Percentiles rank a stretch among this genome's conserved stretches.
These are phyloP conservation scores for Alcis repandata DNA, from an alignment of 2,888 invertebrate species.

Conservation along the genomic window DNA sequence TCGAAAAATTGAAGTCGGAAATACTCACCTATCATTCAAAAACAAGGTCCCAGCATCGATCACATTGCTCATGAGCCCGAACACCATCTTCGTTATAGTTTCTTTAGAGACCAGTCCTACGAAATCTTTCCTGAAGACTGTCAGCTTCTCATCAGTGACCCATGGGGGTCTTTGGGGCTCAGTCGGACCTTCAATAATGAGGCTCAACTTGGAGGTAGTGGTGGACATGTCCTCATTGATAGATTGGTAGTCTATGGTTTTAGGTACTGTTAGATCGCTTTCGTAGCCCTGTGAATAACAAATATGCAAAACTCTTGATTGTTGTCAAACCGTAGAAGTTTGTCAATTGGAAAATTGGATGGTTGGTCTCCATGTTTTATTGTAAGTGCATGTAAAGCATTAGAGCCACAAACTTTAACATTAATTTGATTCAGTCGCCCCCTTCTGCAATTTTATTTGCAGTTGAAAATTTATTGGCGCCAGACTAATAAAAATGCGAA, in stretches of 20 bases:
- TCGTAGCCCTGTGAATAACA: conserved; percentile 67
- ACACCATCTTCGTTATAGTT: conserved; percentile 69
- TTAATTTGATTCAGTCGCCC: too few relatives aligned
- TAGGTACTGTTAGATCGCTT: conserved; percentile 58
- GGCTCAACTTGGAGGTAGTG: conserved; percentile 58
- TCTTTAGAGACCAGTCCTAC: conserved; percentile 66
- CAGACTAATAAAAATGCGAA: too few relatives aligned
- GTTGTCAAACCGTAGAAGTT: neutral
- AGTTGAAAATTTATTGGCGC: too few relatives aligned
- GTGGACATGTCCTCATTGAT: conserved; percentile 59
- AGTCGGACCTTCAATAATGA: conserved; percentile 61
- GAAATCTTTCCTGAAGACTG: conserved; percentile 55
- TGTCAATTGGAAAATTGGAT: too few relatives aligned
- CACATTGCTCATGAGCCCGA: conserved; percentile 70
- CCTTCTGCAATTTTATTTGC: too few relatives aligned
- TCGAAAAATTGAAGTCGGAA: neutral
- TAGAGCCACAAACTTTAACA: too few relatives aligned
- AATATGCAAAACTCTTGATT: neutral
- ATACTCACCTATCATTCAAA: conserved; percentile 72
- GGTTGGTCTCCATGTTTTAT: too few relatives aligned
- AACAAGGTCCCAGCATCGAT: conserved; percentile 79
- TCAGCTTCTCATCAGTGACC: conserved; percentile 70
- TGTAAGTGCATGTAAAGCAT: too few relatives aligned
- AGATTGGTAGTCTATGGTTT: conserved; percentile 64
- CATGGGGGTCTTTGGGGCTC: conserved; percentile 66